phyloP scores from a whole-genome alignment of 2,888 invertebrate genomes.

The Gymnocheta viridis region DNA sequence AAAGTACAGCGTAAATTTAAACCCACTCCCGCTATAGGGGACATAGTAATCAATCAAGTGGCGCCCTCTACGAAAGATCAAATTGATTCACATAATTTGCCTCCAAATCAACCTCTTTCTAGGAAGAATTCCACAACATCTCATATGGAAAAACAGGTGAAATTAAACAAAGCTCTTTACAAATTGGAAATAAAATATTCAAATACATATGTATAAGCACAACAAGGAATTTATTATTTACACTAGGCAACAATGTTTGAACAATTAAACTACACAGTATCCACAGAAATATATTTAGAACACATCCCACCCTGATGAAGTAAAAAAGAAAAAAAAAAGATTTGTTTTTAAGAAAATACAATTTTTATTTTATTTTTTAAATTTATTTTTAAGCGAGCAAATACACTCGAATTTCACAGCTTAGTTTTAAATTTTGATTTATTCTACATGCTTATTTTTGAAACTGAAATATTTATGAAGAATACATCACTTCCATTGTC shows the following conservation, averaged over 20 bases:
- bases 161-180: constrained; percentile 38
- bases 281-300: background rate
- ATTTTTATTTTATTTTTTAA: background rate
- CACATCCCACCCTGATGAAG: background rate
- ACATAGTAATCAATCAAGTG: constrained; percentile 71
- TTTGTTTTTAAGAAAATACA: background rate
- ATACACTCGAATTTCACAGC: background rate
- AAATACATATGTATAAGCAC: constrained; percentile 4
- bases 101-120: constrained; percentile 76
- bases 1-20: constrained; percentile 82
- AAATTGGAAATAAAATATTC: background rate
- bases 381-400: background rate
- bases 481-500: constrained; percentile 59
- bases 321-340: background rate
- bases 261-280: background rate
- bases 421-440: constrained; percentile 16
- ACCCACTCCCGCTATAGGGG: constrained; percentile 75
- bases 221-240: constrained; percentile 3
- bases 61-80: constrained; percentile 73
- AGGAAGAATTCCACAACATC: constrained; percentile 82
- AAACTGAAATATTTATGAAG: constrained; percentile 11
- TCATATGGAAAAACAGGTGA: constrained; percentile 93
- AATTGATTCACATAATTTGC: constrained; percentile 74
- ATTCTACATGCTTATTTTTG: background rate
- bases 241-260: constrained; percentile 11